Base-by-base conservation (phyloP, 1,140 invertebrate genomes). In the Drosophila bocqueti region DNA sequence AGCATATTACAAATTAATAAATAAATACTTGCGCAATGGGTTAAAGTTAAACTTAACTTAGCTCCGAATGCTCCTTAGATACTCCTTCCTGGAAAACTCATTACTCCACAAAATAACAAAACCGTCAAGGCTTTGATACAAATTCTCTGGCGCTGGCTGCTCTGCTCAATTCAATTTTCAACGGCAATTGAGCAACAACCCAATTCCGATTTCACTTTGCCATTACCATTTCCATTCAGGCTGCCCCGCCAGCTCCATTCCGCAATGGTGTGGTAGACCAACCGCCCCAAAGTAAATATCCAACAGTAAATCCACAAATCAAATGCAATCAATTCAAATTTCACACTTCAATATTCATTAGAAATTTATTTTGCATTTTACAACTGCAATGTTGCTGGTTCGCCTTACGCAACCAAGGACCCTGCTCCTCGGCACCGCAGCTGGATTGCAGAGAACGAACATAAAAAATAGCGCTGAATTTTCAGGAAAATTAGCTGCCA, bases 331-430 rank as follows among this genome's bases (percentile, higher is more conserved):
- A 89, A 89, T 89, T 89, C 84, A 89, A 89, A 90, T 90, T 89
- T 89, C 84, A 90, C 84, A 89, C 84, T 89, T 89, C 84, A 89
- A 89, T 89, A 89, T 89, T 89, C 84, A 89, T 89, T 89, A 90
- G 84, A 89, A 89, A 89, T 89, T 78, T 89, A 90, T 90, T 89
- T 89, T 89, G 78, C 84, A 89, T 87, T 89, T 89, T 73, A 68
- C 79, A 81, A 86, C 54, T 73, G 75, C 75, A 61, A 52, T 57
- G 62, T 63, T 55, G 49, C 72, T 67, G 74, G 76, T 73, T 73
- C 55, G 67, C 47, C 46, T 60, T 18, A n/a, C 54, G 50, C 34
- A 43, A 16, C 43, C 81, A 76, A 73, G 73, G 72, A 84, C 47
- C 76, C 77, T 74, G 66, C 29, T 40, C 24, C 68, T 61, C 26